Conservation (phyloP, 1,140 invertebrate species). For the Lepidotrigona ventralis region DNA sequence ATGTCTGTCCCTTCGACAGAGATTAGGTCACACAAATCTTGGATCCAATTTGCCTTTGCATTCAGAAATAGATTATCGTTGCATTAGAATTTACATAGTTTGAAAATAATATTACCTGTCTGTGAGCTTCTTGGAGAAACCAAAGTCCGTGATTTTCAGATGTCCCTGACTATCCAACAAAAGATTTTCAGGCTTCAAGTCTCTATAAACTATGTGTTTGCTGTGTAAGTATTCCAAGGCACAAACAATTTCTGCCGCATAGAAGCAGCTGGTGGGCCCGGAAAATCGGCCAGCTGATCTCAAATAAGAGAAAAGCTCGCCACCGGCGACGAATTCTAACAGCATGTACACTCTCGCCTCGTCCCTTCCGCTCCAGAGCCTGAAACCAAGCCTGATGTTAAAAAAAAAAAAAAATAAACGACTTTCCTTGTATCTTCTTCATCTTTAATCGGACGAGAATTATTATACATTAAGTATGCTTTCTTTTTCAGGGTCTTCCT, state of each 20-base stretch:
- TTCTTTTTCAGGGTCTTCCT: slow-evolving; percentile 35
- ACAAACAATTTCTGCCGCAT: slow-evolving; percentile 95
- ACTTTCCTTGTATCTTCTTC: slow-evolving; percentile 20
- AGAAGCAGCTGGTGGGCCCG: slow-evolving; percentile 92
- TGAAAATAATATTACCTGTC: slow-evolving; percentile 81
- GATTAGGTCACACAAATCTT: too few relatives aligned
- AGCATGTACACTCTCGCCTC: slow-evolving; percentile 95
- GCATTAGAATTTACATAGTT: neutral
- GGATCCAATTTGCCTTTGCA: too few relatives aligned
- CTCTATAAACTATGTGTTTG: slow-evolving; percentile 91
- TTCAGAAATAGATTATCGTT: neutral
- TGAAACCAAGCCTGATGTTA: slow-evolving; percentile 77
- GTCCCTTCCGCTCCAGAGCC: slow-evolving; percentile 94
- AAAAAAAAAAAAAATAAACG: neutral
- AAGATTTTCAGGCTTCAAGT: slow-evolving; percentile 95
- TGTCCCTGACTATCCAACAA: slow-evolving; percentile 95
- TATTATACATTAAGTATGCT: slow-evolving; percentile 22
- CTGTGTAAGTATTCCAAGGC: slow-evolving; percentile 97
- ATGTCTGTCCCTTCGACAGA: too few relatives aligned
- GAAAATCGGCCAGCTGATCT: slow-evolving; percentile 95
- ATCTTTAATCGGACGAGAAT: slow-evolving; percentile 16
- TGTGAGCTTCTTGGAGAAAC: slow-evolving; percentile 96
- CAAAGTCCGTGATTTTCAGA: slow-evolving; percentile 98
- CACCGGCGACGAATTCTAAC: slow-evolving; percentile 96
- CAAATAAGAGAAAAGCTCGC: slow-evolving; percentile 97